These are phyloP conservation scores for Auanema freiburgensis DNA, from an alignment of 2,888 invertebrate species.

Conservation along the genomic window DNA sequence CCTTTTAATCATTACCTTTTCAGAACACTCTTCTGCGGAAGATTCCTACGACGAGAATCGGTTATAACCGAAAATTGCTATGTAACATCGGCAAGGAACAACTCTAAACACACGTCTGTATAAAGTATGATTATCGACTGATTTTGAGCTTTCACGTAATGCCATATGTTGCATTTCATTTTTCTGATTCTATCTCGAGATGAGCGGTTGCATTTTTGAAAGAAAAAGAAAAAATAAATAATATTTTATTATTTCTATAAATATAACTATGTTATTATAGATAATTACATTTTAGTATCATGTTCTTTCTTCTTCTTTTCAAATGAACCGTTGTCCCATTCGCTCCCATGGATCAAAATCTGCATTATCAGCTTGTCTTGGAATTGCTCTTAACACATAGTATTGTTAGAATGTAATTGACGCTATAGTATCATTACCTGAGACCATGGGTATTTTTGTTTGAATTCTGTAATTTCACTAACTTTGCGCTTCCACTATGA, in stretches of 20 bases:
- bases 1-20: background rate
- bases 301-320: no score
- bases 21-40: background rate
- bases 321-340: constrained; percentile 13
- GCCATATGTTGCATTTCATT: background rate
- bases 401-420: no score
- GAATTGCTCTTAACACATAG: background rate
- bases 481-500: no score
- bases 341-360: constrained; percentile 22
- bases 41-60: background rate
- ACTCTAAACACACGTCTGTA: background rate
- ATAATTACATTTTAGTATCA: no score
- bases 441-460: no score
- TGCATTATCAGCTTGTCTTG: constrained; percentile 2
- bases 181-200: background rate
- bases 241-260: no score
- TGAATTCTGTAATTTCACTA: no score
- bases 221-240: no score
- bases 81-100: background rate
- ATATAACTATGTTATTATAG: no score
- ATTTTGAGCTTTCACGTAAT: background rate
- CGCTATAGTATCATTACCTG: no score
- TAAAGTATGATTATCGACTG: background rate
- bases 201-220: background rate
- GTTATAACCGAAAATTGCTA: background rate